Percentiles rank a stretch among this genome's conserved stretches.
Evolutionary conservation across 2,888 invertebrate species (phyloP).

Genomic region (Macropis europaea): DNA sequence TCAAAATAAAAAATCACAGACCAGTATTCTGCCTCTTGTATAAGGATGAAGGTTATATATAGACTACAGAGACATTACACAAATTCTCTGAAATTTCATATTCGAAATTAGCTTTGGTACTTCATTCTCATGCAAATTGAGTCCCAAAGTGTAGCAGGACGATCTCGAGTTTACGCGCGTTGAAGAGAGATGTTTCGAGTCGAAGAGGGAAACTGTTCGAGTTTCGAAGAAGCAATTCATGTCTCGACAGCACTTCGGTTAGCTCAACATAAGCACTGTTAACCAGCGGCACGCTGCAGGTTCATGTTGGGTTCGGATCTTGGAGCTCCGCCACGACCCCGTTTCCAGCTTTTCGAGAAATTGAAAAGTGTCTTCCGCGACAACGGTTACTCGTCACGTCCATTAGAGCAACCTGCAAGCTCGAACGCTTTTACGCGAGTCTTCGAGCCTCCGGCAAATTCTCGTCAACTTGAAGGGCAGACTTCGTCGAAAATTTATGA

Average conservation of each 20-base stretch:
- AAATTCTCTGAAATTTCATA: no score
- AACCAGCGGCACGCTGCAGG: constrained; percentile 4
- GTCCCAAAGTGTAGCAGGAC: no score
- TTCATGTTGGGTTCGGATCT: constrained; percentile 13
- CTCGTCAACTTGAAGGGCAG: neutral
- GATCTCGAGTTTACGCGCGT: no score
- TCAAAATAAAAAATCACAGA: no score
- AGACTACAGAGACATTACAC: no score
- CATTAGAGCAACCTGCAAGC: constrained; percentile 40
- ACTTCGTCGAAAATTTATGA: neutral
- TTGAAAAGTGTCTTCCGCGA: constrained; percentile 45
- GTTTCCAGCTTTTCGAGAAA: constrained; percentile 42
- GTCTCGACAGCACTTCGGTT: constrained; percentile 10
- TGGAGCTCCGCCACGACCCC: constrained; percentile 46
- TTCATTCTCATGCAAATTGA: no score
- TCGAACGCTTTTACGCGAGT: constrained; percentile 60
- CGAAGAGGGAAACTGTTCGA: neutral
- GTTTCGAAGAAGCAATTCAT: neutral
- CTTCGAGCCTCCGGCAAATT: constrained; percentile 36
- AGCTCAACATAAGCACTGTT: constrained; percentile 13
- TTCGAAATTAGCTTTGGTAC: no score
- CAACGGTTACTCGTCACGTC: constrained; percentile 29
- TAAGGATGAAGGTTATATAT: no score
- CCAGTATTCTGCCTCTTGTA: no score
- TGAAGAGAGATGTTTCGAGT: neutral